A percentile compares a stretch with the other conserved stretches of the same genome.
Conservation (phyloP, 2,113 vertebrate species). For the Halcyon malimbica region DNA sequence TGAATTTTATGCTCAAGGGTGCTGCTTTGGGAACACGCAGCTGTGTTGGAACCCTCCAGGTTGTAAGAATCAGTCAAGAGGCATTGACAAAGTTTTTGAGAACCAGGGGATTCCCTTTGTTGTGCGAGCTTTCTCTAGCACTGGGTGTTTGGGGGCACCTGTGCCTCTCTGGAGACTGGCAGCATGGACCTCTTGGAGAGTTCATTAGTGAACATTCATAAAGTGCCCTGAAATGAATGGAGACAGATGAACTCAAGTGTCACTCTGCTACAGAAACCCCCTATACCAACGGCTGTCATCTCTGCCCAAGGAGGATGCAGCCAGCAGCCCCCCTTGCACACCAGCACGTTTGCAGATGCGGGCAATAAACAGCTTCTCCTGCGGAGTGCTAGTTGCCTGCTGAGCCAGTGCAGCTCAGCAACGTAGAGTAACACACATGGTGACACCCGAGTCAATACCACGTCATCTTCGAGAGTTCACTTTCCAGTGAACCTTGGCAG, state of each 20-base stretch:
- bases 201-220: constrained; percentile 31
- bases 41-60: not conserved
- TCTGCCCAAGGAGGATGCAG: not conserved
- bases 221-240: not conserved
- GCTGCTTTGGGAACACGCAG: not conserved
- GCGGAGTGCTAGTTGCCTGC: not conserved
- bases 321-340: not conserved
- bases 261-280: not conserved
- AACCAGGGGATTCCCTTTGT: not conserved
- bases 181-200: not conserved
- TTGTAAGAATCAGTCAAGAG: not conserved
- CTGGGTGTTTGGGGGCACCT: constrained; percentile 2
- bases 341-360: not conserved
- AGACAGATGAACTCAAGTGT: constrained; percentile 40
- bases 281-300: not conserved
- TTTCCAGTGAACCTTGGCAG: not conserved
- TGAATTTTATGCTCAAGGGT: not conserved
- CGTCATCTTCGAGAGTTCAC: not conserved
- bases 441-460: not conserved
- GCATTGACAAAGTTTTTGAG: not conserved
- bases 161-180: constrained; percentile 5
- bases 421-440: not conserved
- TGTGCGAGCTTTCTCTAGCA: not conserved
- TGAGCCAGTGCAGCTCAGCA: not conserved
- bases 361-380: not conserved